Evolutionary conservation across 2,888 invertebrate genomes (phyloP), one percentile per base, ranked within the genome.

Genomic region (Smittia sp.): DNA sequence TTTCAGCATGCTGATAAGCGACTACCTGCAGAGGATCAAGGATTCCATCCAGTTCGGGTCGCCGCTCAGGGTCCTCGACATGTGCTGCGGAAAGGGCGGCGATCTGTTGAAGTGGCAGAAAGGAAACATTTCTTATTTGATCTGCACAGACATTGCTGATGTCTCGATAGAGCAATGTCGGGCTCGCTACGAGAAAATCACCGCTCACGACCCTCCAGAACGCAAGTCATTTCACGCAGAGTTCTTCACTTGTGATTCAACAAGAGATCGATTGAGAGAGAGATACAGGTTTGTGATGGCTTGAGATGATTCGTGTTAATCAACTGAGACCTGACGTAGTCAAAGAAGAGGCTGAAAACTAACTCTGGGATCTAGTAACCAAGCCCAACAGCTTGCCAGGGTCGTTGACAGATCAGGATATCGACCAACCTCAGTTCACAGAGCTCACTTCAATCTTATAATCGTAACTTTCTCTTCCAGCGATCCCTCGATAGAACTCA

Each of bases 51-150:
- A 87, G 75, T 85, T 88, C 76, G 89, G 90, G n/a, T 85, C 86
- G 73, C 85, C 88, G 0, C 77, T 93, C 32, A 85, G 87, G 74
- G 93, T 96, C 0, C 83, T 98, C 72, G 99, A 99, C 81, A 89
- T 99, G 85, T 96, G 97, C 78, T 97, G 97, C 80, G 99, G 99
- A 0, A 99, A 99, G 85, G 99, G 99, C 20, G 99, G 99, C 1
- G 99, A 99, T 82, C 85, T 99, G 39, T 85, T 92, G n/a, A 99
- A 99, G 82, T 99, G 98, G 95, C 88, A 88, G 75, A 94, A 93
- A 80, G 91, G 68, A 0, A 84, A 87, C 75, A 92, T 96, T 68
- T 86, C 88, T 1, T 91, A 93, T 82, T 85, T 96, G 18, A 89
- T 96, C 74, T 95, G 94, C 83, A 91, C 92, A 65, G 97, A 99